Conservation (phyloP, 2,113 vertebrate species). For the Opisthocomus hoazin region DNA sequence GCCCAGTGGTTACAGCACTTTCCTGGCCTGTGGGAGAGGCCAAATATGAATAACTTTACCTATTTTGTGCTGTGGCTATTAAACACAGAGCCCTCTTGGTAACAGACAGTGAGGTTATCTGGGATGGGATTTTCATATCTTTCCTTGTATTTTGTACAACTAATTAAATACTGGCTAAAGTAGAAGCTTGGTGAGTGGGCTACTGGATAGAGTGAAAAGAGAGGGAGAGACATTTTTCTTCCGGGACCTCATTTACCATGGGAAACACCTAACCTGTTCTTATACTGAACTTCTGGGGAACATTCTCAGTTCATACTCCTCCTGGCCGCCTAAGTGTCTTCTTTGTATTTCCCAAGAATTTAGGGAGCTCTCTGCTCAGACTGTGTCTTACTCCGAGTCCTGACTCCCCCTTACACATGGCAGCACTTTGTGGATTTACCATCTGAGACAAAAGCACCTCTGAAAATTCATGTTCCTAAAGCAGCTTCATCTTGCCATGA, state of each 20-base stretch:
- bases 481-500: background rate
- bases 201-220: background rate
- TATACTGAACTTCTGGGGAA: background rate
- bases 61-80: background rate
- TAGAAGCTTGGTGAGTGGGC: background rate
- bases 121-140: background rate
- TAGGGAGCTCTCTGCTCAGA: background rate
- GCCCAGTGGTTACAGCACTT: background rate
- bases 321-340: background rate
- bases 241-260: background rate
- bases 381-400: background rate
- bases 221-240: background rate
- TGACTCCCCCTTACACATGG: fast-evolving
- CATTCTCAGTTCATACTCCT: background rate
- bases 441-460: background rate
- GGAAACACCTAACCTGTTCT: background rate
- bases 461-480: background rate
- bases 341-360: background rate
- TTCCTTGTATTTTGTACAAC: background rate
- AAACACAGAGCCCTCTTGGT: background rate
- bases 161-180: background rate
- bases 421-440: background rate
- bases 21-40: slow-evolving; percentile 2
- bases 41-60: background rate
- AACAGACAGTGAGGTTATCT: background rate